Conservation (phyloP, 2,888 invertebrate genomes). For the Rhaphigaster nebulosa region DNA sequence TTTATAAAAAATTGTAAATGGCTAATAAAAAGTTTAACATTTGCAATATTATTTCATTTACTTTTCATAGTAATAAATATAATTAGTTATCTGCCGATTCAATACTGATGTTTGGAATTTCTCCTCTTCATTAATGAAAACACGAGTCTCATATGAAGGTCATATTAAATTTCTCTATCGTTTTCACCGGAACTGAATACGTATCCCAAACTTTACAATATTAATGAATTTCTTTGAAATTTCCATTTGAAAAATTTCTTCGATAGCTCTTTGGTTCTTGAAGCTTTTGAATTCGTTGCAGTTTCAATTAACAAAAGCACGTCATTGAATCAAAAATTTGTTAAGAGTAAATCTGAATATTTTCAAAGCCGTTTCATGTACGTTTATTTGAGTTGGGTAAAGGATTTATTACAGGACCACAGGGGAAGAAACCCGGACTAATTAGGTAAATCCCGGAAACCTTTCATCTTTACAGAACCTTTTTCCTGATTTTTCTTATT, state of each 20-base stretch:
- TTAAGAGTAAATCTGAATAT: neutral
- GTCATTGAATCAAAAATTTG: neutral
- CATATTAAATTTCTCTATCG: neutral
- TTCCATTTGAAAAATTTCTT: neutral
- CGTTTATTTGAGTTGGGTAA: neutral
- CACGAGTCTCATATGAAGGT: neutral
- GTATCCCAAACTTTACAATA: neutral
- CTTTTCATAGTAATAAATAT: too few species aligned
- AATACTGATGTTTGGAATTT: too few species aligned
- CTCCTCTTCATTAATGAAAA: neutral
- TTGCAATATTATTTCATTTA: too few species aligned
- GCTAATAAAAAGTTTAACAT: too few species aligned
- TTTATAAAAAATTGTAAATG: too few species aligned
- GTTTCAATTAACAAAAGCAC: neutral
- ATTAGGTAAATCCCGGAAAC: neutral
- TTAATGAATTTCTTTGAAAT: too few species aligned
- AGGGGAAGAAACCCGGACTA: neutral
- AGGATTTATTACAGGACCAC: too few species aligned
- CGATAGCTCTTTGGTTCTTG: neutral
- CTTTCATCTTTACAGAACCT: neutral
- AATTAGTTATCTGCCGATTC: too few species aligned
- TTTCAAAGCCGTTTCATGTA: neutral
- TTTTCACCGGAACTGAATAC: neutral
- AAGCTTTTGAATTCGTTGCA: neutral
- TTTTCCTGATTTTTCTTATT: neutral